Evolutionary conservation across 92 coral and sea anemone genomes (phyloP).

Genomic region (Metridium senile): DNA sequence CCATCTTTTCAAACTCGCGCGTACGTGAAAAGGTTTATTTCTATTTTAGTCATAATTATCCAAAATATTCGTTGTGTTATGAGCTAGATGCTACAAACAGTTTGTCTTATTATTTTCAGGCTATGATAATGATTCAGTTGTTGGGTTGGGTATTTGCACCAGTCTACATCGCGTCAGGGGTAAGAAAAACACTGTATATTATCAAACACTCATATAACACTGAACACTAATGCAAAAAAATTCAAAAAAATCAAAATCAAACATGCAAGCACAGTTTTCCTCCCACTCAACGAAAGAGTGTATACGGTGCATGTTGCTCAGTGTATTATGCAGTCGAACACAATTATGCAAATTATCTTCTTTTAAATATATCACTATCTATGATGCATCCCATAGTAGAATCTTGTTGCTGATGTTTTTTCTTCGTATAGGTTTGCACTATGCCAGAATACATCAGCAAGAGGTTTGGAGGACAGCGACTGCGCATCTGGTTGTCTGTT

Average conservation of each 20-base stretch:
- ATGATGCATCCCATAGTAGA: neutral
- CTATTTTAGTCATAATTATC: too few species aligned
- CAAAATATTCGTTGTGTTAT: neutral
- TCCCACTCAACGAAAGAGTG: too few species aligned
- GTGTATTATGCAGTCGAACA: too few species aligned
- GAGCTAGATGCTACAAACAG: neutral
- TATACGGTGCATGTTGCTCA: too few species aligned
- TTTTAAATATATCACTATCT: too few species aligned
- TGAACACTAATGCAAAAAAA: too few species aligned
- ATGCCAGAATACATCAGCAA: slow-evolving; percentile 91
- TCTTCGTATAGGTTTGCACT: slow-evolving; percentile 75
- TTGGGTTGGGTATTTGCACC: slow-evolving; percentile 95
- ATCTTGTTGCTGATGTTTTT: neutral
- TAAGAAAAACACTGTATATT: slow-evolving; percentile 47
- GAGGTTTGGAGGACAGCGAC: slow-evolving; percentile 94
- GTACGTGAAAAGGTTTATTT: too few species aligned
- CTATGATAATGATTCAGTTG: slow-evolving; percentile 83
- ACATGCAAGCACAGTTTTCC: too few species aligned
- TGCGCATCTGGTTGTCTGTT: slow-evolving; percentile 90
- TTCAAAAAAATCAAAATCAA: too few species aligned
- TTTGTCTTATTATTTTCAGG: slow-evolving; percentile 51
- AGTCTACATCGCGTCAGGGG: slow-evolving; percentile 96
- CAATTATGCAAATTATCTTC: too few species aligned
- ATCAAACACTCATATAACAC: neutral
- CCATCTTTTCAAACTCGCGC: too few species aligned